Base-by-base conservation (phyloP, 2,888 invertebrate species). In the Anthophora plumipes region DNA sequence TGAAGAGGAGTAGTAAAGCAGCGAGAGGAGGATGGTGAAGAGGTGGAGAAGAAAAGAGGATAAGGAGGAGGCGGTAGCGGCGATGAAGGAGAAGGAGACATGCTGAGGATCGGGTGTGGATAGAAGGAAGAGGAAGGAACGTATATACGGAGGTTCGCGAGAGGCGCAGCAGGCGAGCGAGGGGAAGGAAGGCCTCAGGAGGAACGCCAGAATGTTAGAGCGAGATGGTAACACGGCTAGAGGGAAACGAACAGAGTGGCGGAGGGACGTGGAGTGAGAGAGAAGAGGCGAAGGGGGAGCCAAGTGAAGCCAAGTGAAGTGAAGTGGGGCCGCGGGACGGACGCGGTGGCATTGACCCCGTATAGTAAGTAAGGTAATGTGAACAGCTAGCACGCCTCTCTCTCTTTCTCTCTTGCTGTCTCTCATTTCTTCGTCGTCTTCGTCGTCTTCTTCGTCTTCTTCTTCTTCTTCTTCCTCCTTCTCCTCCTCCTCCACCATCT, bases 331-430 rank as follows among this genome's bases (percentile, higher is more conserved):
- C 86, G 88, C 89, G 88, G 89, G 89, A 88, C 86, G 90, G 89
- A 90, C 89, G 89, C 91, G 87, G 88, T 92, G 91, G 92, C 91
- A 92, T 92, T 92, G 91, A 91, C 92, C 91, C 89, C 92, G 90
- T 92, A 92, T 91, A 91, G 90, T 91, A 91, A 90, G 90, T 91
- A 90, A 91, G 89, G 91, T 91, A 91, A 91, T 92, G 91, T 88
- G 91, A 92, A 91, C 89, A 91, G 90, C 91, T 91, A 91, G 90
- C 89, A 87, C 89, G 74, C 77, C 78, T 82, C 85, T 77, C 69
- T 67, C 64, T 73, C 64, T 54, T 37, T 63, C 66, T 64, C 60
- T 48, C 57, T 61, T 48, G 25, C 25, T 37, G 25, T 67, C 50
- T 73, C n/a, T 20, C 31, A 14, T n/a, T 20, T 31, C 67, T n/a